phyloP scores from a whole-genome alignment of 2,113 vertebrate species.

The Eretmodus cyanostictus region DNA sequence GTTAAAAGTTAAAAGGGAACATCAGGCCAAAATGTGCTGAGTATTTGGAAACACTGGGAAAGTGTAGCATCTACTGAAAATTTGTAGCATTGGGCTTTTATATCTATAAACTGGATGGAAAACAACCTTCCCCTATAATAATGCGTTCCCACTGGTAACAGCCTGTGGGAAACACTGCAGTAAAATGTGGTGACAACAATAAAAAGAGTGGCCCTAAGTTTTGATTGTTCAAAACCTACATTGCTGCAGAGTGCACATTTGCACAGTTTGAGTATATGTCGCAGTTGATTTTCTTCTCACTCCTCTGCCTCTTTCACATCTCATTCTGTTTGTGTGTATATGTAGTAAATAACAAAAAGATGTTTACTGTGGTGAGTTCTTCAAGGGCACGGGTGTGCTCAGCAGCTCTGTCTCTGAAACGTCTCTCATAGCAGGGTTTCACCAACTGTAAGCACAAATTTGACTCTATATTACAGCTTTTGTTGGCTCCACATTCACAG shows the following conservation, averaged over 20 bases:
- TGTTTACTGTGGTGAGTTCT: neutral
- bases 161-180: neutral
- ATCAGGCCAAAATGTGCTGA: rapidly evolving
- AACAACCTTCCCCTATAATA: neutral
- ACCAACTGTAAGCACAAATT: neutral
- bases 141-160: neutral
- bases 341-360: neutral
- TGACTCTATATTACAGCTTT: neutral
- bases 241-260: rapidly evolving
- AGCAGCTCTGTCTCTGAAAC: neutral
- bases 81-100: neutral
- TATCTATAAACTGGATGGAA: neutral
- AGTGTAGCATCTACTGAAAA: neutral
- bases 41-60: neutral
- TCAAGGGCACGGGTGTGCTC: neutral
- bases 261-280: neutral
- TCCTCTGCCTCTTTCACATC: neutral
- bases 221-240: neutral
- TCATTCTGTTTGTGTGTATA: neutral
- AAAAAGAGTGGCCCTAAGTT: neutral
- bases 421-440: neutral
- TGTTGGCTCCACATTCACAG: neutral
- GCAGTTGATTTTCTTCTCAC: neutral
- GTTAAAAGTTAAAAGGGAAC: neutral
- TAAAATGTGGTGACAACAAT: neutral